phyloP scores from a whole-genome alignment of 2,888 invertebrate genomes.

The Hemicrepidius hirtus region DNA sequence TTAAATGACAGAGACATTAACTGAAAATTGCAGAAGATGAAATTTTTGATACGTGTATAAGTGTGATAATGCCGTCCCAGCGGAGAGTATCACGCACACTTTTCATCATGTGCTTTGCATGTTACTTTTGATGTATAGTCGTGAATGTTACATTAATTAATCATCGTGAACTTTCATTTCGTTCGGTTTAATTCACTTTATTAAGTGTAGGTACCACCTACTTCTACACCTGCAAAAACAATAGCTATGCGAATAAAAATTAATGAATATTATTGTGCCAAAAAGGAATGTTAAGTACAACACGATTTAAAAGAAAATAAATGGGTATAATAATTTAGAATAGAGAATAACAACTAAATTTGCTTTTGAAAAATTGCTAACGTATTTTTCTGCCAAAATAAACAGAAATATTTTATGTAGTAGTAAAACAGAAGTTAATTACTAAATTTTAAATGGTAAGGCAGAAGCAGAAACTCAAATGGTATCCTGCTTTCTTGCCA shows the following conservation, averaged over 20 bases:
- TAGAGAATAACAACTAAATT: no score
- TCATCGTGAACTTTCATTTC: slow-evolving; percentile 42
- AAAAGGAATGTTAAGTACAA: background rate
- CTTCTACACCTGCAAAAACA: slow-evolving; percentile 37
- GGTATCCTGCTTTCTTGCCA: no score
- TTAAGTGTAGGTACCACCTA: slow-evolving; percentile 36
- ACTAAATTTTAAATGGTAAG: no score
- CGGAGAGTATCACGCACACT: slow-evolving; percentile 56
- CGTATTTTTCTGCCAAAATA: no score
- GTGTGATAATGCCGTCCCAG: slow-evolving; percentile 49
- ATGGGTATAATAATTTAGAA: no score
- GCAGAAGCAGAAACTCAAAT: no score
- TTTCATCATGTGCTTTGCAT: slow-evolving; percentile 55
- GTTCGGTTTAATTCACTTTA: slow-evolving; percentile 46
- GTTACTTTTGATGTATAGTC: slow-evolving; percentile 42
- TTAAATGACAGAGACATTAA: slow-evolving; percentile 17
- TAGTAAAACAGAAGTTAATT: no score
- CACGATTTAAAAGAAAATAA: background rate
- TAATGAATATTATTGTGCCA: slow-evolving; percentile 6
- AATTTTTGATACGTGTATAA: slow-evolving; percentile 35
- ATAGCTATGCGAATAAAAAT: slow-evolving; percentile 17
- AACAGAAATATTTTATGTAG: no score
- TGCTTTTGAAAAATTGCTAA: no score
- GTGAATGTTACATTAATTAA: slow-evolving; percentile 42
- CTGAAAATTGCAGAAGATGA: slow-evolving; percentile 23